These are phyloP conservation scores for Acropora yongei DNA, from an alignment of 64 coral and sea anemone genomes.

Conservation along the genomic window DNA sequence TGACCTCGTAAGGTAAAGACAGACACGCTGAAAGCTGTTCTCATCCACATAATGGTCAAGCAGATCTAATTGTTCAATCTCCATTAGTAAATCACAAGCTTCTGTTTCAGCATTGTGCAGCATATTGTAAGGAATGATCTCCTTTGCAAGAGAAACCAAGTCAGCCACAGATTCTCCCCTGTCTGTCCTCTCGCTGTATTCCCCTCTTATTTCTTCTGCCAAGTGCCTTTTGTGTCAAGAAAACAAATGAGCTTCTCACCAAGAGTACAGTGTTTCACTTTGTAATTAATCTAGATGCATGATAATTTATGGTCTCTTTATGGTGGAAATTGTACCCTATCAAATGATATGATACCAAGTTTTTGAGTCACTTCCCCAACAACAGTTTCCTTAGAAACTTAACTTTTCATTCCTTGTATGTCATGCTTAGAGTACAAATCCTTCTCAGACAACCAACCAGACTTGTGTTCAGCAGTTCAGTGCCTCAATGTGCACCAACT, in stretches of 20 bases:
- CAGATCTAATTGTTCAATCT: constrained; percentile 84
- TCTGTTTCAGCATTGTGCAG: constrained; percentile 97
- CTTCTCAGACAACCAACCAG: not conserved
- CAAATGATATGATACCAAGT: too few species aligned
- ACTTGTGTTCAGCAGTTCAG: not conserved
- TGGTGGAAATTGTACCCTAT: too few species aligned
- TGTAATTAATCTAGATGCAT: too few species aligned
- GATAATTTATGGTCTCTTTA: too few species aligned
- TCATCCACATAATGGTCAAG: constrained; percentile 82
- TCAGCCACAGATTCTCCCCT: constrained; percentile 66
- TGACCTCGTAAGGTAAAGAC: constrained; percentile 95
- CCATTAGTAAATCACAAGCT: constrained; percentile 96
- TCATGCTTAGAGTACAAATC: not conserved
- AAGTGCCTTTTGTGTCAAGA: constrained; percentile 70
- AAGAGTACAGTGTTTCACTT: too few species aligned
- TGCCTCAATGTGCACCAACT: too few species aligned
- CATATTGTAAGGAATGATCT: constrained; percentile 95
- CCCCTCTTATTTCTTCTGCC: constrained; percentile 91
- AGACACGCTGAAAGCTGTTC: constrained; percentile 94
- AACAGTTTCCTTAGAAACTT: too few species aligned
- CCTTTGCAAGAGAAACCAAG: constrained; percentile 77
- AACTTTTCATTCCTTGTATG: too few species aligned
- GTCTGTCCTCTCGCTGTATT: constrained; percentile 70
- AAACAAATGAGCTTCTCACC: not conserved
- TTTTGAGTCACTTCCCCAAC: too few species aligned